A percentile compares a stretch with the other conserved stretches of the same genome.
These are phyloP conservation scores for Pogona vitticeps DNA, from an alignment of 2,113 vertebrate species.

Conservation along the genomic window DNA sequence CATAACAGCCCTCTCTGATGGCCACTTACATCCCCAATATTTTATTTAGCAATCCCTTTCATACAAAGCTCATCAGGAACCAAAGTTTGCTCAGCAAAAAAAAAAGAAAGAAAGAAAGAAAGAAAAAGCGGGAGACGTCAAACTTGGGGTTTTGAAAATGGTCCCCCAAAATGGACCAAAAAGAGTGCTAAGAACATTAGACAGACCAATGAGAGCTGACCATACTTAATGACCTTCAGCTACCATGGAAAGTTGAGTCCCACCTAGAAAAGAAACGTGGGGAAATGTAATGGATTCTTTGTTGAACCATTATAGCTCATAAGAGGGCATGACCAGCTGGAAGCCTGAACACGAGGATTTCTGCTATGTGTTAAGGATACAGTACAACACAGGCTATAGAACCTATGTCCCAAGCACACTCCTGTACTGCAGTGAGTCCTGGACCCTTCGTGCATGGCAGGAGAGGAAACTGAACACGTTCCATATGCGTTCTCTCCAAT, in stretches of 20 bases:
- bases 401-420: no score
- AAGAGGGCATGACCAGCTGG: not conserved
- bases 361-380: not conserved
- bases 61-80: not conserved
- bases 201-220: not conserved
- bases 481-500: no score
- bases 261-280: not conserved
- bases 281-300: not conserved
- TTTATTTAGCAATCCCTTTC: not conserved
- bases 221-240: not conserved
- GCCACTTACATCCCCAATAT: not conserved
- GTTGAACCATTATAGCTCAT: not conserved
- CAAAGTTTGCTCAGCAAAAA: not conserved
- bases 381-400: no score
- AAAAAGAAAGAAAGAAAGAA: no score
- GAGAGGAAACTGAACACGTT: no score
- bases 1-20: not conserved
- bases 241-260: not conserved
- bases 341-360: not conserved
- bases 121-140: not conserved
- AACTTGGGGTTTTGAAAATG: not conserved
- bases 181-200: not conserved
- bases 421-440: no score
- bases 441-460: no score
- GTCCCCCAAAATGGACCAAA: not conserved